Percentiles rank a stretch among this genome's conserved stretches.
Evolutionary conservation across 2,797 vertebrate genomes (phyloP).

Genomic region (Amazonetta brasiliensis): DNA sequence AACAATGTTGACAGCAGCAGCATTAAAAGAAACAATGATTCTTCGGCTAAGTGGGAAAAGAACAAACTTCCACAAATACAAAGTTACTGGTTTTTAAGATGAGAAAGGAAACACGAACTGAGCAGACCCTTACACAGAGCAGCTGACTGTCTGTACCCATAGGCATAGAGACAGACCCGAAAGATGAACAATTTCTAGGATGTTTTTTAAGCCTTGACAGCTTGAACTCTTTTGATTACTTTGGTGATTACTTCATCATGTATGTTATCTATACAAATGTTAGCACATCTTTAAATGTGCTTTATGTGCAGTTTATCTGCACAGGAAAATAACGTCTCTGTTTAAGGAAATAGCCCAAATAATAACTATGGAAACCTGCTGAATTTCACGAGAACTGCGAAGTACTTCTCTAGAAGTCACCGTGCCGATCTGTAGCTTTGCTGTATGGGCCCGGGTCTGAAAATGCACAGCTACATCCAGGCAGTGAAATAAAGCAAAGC

Average conservation of each 20-base stretch:
- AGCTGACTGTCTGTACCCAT: fast-evolving
- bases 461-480: not conserved
- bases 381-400: not conserved
- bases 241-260: not conserved
- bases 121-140: not conserved
- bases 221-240: not conserved
- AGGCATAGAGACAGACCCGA: not conserved
- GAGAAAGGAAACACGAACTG: not conserved
- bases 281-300: not conserved
- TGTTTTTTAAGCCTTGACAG: not conserved
- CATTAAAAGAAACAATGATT: not conserved
- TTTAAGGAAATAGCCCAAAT: not conserved
- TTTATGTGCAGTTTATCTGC: not conserved
- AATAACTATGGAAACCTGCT: not conserved
- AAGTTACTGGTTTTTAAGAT: not conserved
- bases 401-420: not conserved
- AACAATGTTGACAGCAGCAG: not conserved
- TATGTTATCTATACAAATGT: not conserved
- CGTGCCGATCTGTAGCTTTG: not conserved
- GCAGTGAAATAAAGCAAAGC: not conserved
- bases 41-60: not conserved
- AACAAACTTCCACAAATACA: not conserved
- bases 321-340: not conserved
- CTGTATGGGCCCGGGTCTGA: not conserved
- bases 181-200: not conserved